A percentile compares a stretch with the other conserved stretches of the same genome.
phyloP scores from a whole-genome alignment of 2,797 vertebrate genomes.

The Platyrinchus mystaceus region DNA sequence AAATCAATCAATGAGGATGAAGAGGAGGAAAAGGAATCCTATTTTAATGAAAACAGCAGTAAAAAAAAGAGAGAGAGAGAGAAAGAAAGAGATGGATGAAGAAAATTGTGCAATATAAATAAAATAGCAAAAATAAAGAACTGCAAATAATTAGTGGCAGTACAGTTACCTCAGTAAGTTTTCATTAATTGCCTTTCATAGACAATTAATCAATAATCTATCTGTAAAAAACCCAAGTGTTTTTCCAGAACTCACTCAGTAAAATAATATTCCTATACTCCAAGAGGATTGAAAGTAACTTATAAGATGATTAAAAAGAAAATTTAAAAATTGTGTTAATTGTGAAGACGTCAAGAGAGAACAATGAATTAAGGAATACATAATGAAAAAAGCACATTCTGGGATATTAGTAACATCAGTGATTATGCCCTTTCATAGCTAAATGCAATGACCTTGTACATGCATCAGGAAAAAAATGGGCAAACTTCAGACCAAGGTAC shows the following conservation, averaged over 20 bases:
- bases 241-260: constrained; percentile 12
- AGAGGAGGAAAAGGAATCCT: constrained; percentile 95
- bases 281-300: background rate
- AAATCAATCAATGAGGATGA: constrained; percentile 97
- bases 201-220: constrained; percentile 34
- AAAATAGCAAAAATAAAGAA: constrained; percentile 73
- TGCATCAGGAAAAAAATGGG: background rate
- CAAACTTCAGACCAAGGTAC: background rate
- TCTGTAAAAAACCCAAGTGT: background rate
- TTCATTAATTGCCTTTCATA: constrained; percentile 45
- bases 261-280: background rate
- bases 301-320: background rate
- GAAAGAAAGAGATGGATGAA: constrained; percentile 76
- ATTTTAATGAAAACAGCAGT: constrained; percentile 84
- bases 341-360: background rate
- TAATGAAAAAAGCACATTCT: background rate
- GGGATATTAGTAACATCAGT: background rate
- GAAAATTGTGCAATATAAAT: constrained; percentile 67
- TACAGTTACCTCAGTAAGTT: constrained; percentile 14
- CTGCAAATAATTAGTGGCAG: constrained; percentile 56
- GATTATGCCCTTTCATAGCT: background rate
- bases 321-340: background rate
- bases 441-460: background rate
- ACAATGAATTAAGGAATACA: background rate
- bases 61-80: constrained; percentile 72